Evolutionary conservation across 2,888 invertebrate species (phyloP).

Genomic region (Rhamnusium bicolor): DNA sequence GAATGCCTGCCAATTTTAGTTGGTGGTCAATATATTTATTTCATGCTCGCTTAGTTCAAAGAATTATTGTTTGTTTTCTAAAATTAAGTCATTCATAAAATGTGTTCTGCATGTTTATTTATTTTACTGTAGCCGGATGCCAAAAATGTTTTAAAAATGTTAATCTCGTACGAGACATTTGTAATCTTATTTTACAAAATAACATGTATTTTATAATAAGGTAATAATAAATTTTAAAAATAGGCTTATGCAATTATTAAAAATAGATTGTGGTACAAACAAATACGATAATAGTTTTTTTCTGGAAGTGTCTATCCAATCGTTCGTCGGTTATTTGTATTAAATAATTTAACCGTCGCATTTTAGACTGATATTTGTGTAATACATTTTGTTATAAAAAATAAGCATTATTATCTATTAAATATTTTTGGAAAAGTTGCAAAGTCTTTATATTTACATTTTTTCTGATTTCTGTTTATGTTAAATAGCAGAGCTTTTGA

Average conservation of each 20-base stretch:
- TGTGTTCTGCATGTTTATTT: neutral
- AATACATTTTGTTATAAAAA: too few species aligned
- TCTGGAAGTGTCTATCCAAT: too few species aligned
- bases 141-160: conserved; percentile 5
- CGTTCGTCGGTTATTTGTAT: too few species aligned
- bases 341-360: too few species aligned
- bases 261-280: neutral
- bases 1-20: neutral
- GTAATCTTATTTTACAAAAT: neutral
- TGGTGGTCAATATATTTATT: conserved; percentile 7
- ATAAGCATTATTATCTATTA: too few species aligned
- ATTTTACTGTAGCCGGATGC: neutral
- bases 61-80: conserved; percentile 21
- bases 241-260: neutral
- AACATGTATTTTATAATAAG: neutral
- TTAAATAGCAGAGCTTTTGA: too few species aligned
- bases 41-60: neutral
- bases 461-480: too few species aligned
- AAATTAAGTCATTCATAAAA: conserved; percentile 11
- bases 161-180: neutral
- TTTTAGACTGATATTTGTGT: too few species aligned
- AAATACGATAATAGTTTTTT: neutral
- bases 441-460: too few species aligned
- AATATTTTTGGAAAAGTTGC: too few species aligned
- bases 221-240: neutral